phyloP scores from a whole-genome alignment of 2,113 vertebrate species.

The Myiagra hebetior region DNA sequence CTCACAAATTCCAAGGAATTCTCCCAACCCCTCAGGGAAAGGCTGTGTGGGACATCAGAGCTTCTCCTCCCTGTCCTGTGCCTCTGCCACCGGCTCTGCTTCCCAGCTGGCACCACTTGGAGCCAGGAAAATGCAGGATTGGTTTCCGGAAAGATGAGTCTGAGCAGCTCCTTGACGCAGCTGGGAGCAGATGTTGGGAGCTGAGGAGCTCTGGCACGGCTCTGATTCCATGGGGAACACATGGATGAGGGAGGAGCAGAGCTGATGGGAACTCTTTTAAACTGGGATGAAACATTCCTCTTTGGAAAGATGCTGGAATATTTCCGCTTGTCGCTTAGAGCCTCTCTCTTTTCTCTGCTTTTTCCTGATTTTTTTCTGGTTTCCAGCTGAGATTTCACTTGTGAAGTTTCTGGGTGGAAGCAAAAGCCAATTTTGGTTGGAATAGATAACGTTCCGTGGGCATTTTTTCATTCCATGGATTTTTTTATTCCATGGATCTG shows the following conservation, averaged over 20 bases:
- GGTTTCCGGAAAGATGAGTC: neutral
- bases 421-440: neutral
- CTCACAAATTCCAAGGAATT: fast-evolving
- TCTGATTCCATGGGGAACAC: neutral
- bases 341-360: neutral
- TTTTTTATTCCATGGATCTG: neutral
- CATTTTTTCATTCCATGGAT: neutral
- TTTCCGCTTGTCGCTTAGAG: neutral
- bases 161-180: neutral
- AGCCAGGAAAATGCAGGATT: neutral
- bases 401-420: neutral
- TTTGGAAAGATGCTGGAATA: neutral
- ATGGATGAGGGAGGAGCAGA: neutral
- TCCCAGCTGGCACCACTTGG: neutral
- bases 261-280: neutral
- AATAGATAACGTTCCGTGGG: fast-evolving
- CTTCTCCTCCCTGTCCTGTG: neutral
- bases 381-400: neutral
- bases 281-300: neutral
- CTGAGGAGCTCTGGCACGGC: neutral
- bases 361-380: neutral
- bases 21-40: neutral
- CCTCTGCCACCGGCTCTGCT: neutral
- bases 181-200: neutral
- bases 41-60: fast-evolving